These are phyloP conservation scores for Cervus canadensis DNA, from an alignment of 2,113 vertebrate species.

Conservation along the genomic window DNA sequence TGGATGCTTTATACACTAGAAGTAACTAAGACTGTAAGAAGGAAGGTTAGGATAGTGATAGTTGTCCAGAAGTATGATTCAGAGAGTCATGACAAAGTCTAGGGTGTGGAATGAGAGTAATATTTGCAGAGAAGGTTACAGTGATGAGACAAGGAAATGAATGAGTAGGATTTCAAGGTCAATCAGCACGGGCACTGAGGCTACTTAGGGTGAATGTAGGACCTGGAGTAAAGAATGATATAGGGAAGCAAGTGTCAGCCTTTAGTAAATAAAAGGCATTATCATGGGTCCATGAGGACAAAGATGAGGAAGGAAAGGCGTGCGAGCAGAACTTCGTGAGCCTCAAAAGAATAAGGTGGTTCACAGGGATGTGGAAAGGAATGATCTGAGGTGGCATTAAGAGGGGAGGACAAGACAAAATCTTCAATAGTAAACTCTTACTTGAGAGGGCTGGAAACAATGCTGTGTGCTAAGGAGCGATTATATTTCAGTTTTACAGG, in stretches of 20 bases:
- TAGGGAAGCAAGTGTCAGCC: background rate
- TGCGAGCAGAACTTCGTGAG: background rate
- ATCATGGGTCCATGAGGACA: background rate
- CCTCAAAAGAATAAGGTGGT: background rate
- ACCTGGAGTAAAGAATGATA: background rate
- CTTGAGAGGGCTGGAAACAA: background rate
- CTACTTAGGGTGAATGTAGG: background rate
- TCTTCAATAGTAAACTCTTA: background rate
- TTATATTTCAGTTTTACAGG: background rate
- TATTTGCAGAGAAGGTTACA: background rate
- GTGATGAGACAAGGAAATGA: constrained; percentile 9
- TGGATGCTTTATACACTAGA: background rate
- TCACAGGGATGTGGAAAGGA: background rate
- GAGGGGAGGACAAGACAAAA: background rate
- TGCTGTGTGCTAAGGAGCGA: background rate
- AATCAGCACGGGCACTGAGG: background rate
- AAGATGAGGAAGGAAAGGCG: background rate
- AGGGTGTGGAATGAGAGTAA: background rate
- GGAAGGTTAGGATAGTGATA: background rate
- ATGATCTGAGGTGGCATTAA: background rate
- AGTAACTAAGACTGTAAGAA: background rate
- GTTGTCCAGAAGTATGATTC: constrained; percentile 48
- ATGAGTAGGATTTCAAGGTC: background rate
- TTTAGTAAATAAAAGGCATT: background rate
- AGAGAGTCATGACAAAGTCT: constrained; percentile 18